These are phyloP conservation scores for Antennarius maculatus DNA, from an alignment of 2,797 vertebrate species.

Conservation along the genomic window DNA sequence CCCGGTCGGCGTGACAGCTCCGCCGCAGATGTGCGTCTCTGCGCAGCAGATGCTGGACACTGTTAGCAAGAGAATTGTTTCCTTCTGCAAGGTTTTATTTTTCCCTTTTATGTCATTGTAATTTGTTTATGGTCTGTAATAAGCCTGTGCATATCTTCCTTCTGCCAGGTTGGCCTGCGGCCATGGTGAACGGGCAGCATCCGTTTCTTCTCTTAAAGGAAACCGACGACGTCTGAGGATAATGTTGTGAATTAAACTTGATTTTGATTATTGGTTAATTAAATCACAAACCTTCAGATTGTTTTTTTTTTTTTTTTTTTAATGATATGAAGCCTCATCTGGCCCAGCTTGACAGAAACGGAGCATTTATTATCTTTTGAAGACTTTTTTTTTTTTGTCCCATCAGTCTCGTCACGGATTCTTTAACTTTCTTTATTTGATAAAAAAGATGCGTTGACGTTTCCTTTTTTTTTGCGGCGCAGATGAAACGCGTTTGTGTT, in stretches of 20 bases:
- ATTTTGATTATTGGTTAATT: conserved; percentile 30
- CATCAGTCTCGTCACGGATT: too few species aligned
- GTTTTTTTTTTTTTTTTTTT: conserved; percentile 12
- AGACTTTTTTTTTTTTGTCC: too few species aligned
- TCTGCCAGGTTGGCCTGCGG: conserved; percentile 67
- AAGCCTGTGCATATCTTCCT: conserved; percentile 66
- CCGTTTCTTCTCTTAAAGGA: conserved; percentile 46
- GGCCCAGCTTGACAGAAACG: too few species aligned
- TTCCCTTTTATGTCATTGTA: conserved; percentile 64
- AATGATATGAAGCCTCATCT: too few species aligned
- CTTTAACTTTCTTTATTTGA: neutral
- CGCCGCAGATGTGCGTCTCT: conserved; percentile 63
- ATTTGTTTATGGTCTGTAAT: conserved; percentile 77
- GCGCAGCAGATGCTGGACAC: conserved; percentile 65
- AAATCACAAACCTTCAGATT: conserved; percentile 27
- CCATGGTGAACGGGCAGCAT: conserved; percentile 55
- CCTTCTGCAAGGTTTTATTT: conserved; percentile 67
- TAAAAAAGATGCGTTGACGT: too few species aligned
- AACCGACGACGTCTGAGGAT: conserved; percentile 57
- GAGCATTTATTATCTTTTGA: too few species aligned
- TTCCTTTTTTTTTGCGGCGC: neutral
- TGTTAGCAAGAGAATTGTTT: conserved; percentile 61
- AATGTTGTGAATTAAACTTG: conserved; percentile 27
- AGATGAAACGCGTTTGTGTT: neutral
- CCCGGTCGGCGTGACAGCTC: conserved; percentile 33